phyloP scores from a whole-genome alignment of 2,797 vertebrate species.

The Hylomyscus alleni region DNA sequence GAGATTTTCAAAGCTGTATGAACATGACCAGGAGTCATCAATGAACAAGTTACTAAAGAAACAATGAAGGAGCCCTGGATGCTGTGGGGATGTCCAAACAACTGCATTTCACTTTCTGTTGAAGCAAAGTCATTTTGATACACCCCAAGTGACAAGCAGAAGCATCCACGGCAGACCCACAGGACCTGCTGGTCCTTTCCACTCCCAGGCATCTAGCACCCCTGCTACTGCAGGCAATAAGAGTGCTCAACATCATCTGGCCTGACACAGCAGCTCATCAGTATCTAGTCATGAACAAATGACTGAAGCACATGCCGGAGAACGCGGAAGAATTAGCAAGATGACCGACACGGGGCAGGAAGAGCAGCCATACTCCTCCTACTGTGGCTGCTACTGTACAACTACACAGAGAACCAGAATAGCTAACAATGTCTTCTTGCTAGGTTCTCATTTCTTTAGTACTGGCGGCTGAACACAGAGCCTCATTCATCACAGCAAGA shows the following conservation, averaged over 20 bases:
- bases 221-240: fast-evolving
- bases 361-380: background rate
- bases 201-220: background rate
- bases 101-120: background rate
- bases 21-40: background rate
- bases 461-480: background rate
- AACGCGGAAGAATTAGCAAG: background rate
- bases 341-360: background rate
- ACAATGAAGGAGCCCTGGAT: background rate
- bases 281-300: background rate
- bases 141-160: background rate
- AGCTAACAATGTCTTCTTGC: background rate
- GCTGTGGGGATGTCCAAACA: background rate
- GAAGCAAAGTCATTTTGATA: background rate
- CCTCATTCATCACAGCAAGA: background rate
- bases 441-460: background rate
- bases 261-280: fast-evolving
- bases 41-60: background rate
- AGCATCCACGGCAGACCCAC: background rate
- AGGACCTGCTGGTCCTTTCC: background rate
- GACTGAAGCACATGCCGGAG: background rate
- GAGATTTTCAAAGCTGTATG: background rate
- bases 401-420: background rate
- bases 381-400: background rate
- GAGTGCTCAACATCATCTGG: fast-evolving